Percentiles rank a stretch among this genome's conserved stretches.
Conservation (phyloP, 1,140 invertebrate genomes). For the Brachionus plicatilis region DNA sequence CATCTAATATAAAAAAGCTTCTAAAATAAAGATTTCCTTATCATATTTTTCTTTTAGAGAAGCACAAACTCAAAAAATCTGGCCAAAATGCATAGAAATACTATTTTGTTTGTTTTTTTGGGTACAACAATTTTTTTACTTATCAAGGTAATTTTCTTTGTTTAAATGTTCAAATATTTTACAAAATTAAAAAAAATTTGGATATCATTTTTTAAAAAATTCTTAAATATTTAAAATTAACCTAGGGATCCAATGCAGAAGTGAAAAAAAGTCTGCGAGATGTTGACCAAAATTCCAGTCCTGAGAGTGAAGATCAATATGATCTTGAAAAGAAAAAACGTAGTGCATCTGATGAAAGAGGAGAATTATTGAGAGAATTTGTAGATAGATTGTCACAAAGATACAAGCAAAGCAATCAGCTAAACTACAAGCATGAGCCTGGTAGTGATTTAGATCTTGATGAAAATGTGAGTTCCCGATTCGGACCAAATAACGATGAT, state of each 20-base stretch:
- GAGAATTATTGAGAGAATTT: not conserved
- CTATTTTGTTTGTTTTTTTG: not conserved
- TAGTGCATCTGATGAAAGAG: not conserved
- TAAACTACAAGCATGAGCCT: not conserved
- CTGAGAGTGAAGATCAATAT: not conserved
- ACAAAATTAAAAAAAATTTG: not conserved
- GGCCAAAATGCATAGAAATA: not conserved
- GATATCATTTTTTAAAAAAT: not conserved
- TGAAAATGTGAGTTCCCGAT: not conserved
- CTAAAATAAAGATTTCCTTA: not conserved
- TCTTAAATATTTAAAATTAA: not conserved
- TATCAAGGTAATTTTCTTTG: not conserved
- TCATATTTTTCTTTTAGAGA: not conserved
- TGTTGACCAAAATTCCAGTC: not conserved
- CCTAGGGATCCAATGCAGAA: not conserved
- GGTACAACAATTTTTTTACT: not conserved
- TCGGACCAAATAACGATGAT: not conserved
- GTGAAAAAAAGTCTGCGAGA: not conserved
- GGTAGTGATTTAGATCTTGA: not conserved
- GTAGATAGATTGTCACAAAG: not conserved
- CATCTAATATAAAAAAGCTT: not conserved
- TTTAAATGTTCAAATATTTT: not conserved
- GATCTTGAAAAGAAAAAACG: constrained; percentile 2
- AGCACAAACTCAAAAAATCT: not conserved
- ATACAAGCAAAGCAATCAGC: not conserved